Evolutionary conservation across 2,113 vertebrate species (phyloP).

Genomic region (Meriones unguiculatus): DNA sequence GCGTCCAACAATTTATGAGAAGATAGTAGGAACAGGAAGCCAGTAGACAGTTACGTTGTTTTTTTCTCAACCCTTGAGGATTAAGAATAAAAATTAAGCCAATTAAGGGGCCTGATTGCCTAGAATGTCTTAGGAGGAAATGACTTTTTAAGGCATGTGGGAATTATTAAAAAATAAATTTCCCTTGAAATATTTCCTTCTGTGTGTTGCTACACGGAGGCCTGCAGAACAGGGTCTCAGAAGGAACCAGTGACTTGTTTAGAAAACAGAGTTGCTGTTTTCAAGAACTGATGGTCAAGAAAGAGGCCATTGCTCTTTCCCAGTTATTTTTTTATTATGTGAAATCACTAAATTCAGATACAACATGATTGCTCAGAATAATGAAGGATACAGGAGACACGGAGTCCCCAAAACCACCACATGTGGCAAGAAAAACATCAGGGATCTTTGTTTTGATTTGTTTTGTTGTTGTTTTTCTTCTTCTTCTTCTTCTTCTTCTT

Average conservation of each 20-base stretch:
- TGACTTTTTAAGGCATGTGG: slow-evolving; percentile 30
- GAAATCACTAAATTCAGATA: neutral
- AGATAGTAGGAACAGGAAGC: neutral
- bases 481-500: neutral
- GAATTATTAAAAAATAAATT: slow-evolving; percentile 44
- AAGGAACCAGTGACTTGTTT: neutral
- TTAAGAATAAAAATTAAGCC: slow-evolving; percentile 29
- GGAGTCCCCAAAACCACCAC: neutral
- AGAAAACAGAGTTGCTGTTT: neutral
- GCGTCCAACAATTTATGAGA: neutral
- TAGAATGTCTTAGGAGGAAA: slow-evolving; percentile 44
- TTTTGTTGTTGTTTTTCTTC: too few species aligned
- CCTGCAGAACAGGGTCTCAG: neutral
- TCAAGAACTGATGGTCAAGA: neutral
- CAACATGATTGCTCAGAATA: neutral
- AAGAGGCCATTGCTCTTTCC: neutral
- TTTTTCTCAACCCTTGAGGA: slow-evolving; percentile 22
- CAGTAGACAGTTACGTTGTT: neutral
- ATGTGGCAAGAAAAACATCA: neutral
- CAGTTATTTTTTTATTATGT: neutral
- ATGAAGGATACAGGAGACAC: neutral
- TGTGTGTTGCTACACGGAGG: neutral
- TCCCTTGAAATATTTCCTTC: neutral
- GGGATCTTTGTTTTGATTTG: neutral
- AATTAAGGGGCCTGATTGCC: neutral